Base-by-base conservation (phyloP, 2,888 invertebrate genomes). In the Polia nebulosa region DNA sequence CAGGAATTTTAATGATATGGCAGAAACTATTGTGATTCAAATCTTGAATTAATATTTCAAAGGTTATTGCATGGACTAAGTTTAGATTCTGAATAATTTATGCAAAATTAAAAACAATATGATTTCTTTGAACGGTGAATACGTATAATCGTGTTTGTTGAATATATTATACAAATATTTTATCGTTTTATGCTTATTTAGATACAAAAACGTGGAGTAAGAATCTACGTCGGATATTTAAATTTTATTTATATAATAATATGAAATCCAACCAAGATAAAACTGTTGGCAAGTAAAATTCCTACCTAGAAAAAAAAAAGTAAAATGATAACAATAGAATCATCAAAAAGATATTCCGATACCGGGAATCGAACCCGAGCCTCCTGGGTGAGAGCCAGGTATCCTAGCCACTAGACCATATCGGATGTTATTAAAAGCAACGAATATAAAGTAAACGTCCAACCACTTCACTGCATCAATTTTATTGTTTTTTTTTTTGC, bases 401-500 rank as follows among this genome's bases (percentile, higher is more conserved):
- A 96, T 96, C 96, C 96, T 96, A 96, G 94, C 96, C 96, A 96
- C 96, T 96, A 96, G 96, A 96, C 96, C 96, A 96, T 96, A 96
- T 94, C 95, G 96, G 96, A 96, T 89, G 0, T 1, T 84, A 13
- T 0, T 0, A 0, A 0, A 0, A 0, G 0, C 0, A 0, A 0
- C 0, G 65, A 81, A 81, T 66, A 72, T 49, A 17, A 0, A 9
- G 41, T 58, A 39, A 0, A 17, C 0, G 0, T 68, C 3, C 1
- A 5, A 27, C n/a, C 0, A 4, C 2, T 3, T 13, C 1, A 9
- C 0, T 13, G 3, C 5, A 51, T 13, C 53, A 22, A 11, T 11
- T 0, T 20, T 13, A 29, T 61, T 17, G 0, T 1, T 13, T 17
- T 4, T 7, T 25, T n/a, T 29, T 25, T 45, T 4, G 3, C 5